Evolutionary conservation across 2,113 vertebrate genomes (phyloP), one percentile per base, ranked within the genome.

Genomic region (Anarrhichthys ocellatus): DNA sequence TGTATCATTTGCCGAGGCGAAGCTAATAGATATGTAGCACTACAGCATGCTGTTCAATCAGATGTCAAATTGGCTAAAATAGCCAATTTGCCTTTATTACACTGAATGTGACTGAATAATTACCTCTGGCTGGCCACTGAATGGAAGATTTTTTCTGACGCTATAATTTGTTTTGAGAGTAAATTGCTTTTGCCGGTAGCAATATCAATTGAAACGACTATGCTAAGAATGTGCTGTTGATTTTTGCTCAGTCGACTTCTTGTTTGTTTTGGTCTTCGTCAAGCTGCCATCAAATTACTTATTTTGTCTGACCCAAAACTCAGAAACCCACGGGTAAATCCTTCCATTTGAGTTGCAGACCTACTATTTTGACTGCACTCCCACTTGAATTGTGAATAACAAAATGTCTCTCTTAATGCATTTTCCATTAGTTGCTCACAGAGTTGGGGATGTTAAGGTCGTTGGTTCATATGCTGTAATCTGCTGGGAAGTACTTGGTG

Each of bases 391-490:
- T 58, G 32, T 69, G 14, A n/a, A 44, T 48, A 38, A 38, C 4
- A 29, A 61, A 68, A 75, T 20, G 5, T n/a, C 14, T 44, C 38
- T 24, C 36, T 46, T 29, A 54, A 73, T 54, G 56, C 32, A 34
- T 50, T 76, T 48, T 54, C 27, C 11, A 76, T 64, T 36, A 27
- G 13, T 22, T 42, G 34, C 65, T 54, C 34, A 29, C 65, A 54
- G 18, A 76, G 64, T 32, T 10, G 18, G 24, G 9, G 3, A 36
- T 76, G 14, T 64, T 71, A 76, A 76, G 73, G 66, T 71, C 80
- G 70, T 11, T 64, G 27, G 58, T 65, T 70, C 20, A 66, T 11
- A 56, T 34, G 18, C 9, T 50, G 18, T 18, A 44, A 50, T 69
- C 64, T 52, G 32, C 29, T 36, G 69, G 15, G 62, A 42, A 50